Conservation (phyloP, 2,113 vertebrate species). For the Pao palembangensis region DNA sequence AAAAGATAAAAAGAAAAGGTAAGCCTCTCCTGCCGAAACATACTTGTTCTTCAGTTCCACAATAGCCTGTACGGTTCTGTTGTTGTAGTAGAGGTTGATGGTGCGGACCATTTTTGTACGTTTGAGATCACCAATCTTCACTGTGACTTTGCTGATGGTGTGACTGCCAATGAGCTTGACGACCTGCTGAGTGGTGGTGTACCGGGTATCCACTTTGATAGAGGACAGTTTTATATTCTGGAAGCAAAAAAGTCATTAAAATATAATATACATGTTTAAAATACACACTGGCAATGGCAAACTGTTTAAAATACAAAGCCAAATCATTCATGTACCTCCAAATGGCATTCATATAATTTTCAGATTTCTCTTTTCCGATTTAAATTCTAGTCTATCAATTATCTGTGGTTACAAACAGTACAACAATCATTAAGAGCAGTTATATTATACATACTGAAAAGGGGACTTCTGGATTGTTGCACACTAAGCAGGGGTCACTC, state of each 20-base stretch:
- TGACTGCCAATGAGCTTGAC: constrained; percentile 98
- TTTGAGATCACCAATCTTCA: constrained; percentile 97
- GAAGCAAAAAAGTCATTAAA: constrained; percentile 10
- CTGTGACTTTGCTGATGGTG: constrained; percentile 98
- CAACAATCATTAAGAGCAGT: neutral
- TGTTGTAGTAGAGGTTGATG: constrained; percentile 98
- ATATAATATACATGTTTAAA: neutral
- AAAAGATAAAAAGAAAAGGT: neutral
- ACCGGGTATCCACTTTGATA: constrained; percentile 98
- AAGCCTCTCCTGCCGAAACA: constrained; percentile 14
- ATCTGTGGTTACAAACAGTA: too few species aligned
- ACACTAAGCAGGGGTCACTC: constrained; percentile 96
- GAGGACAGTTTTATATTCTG: constrained; percentile 99
- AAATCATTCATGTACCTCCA: neutral
- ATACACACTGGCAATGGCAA: neutral
- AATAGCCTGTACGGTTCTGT: constrained; percentile 95
- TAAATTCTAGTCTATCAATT: too few species aligned
- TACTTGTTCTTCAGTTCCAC: constrained; percentile 99
- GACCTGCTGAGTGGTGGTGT: constrained; percentile 98
- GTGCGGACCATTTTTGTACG: constrained; percentile 98
- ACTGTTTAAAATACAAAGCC: neutral
- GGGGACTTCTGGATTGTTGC: constrained; percentile 97
- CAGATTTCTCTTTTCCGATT: too few species aligned
- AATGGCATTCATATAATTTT: too few species aligned
- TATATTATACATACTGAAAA: constrained; percentile 85